Conservation (phyloP, 1,140 invertebrate genomes). For the Hyles vespertilio region DNA sequence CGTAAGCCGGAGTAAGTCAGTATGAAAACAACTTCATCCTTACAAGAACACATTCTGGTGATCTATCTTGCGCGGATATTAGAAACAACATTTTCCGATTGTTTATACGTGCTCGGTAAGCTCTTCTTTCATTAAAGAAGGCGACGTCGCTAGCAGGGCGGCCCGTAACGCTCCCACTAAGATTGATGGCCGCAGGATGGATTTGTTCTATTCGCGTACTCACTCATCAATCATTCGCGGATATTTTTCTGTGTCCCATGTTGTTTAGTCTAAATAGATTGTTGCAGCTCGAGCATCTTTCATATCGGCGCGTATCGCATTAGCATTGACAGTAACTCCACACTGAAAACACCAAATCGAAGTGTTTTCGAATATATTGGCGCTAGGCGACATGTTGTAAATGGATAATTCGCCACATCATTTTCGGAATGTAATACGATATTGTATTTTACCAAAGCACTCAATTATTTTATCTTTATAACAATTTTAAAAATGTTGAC, state of each 20-base stretch:
- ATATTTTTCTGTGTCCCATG: conserved; percentile 74
- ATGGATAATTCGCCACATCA: too few species aligned
- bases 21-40: not conserved
- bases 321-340: not conserved
- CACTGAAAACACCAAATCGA: not conserved
- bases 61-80: conserved; percentile 62
- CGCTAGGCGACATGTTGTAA: too few species aligned
- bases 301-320: conserved; percentile 60
- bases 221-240: conserved; percentile 72
- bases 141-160: conserved; percentile 55
- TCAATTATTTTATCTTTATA: too few species aligned
- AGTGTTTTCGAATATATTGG: too few species aligned
- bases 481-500: too few species aligned
- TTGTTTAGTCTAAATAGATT: conserved; percentile 73
- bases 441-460: too few species aligned
- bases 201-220: conserved; percentile 71
- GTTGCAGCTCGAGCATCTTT: conserved; percentile 43
- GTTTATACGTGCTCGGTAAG: conserved; percentile 68
- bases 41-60: conserved; percentile 28
- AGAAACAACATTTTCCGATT: conserved; percentile 65
- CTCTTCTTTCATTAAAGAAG: conserved; percentile 72
- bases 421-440: too few species aligned
- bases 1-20: too few species aligned
- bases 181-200: conserved; percentile 68
- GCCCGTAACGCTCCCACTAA: conserved; percentile 45